Evolutionary conservation across 1,140 invertebrate genomes (phyloP).

Genomic region (Pararge aegeria): DNA sequence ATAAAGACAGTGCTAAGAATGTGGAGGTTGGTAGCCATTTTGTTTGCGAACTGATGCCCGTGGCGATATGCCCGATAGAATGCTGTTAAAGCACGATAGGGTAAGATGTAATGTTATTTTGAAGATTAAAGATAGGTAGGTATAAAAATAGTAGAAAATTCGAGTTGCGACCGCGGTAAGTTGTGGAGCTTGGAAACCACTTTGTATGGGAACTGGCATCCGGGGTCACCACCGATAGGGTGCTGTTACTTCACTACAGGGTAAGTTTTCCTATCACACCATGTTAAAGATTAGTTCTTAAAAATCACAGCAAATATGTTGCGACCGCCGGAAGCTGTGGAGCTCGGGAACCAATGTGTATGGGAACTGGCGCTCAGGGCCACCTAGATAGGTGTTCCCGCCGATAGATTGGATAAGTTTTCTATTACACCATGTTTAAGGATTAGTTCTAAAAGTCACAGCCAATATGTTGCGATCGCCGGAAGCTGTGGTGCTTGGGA

Average conservation of each 20-base stretch:
- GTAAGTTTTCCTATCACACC: constrained; percentile 42
- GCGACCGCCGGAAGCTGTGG: too few relatives aligned
- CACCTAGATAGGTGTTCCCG: not conserved
- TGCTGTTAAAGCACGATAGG: too few relatives aligned
- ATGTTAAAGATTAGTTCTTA: not conserved
- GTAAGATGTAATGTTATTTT: too few relatives aligned
- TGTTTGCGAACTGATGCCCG: too few relatives aligned
- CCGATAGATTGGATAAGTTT: not conserved
- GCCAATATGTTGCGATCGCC: constrained; percentile 94
- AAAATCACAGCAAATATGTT: not conserved
- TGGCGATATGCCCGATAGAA: too few relatives aligned
- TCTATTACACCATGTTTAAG: not conserved
- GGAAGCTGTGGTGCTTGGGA: constrained; percentile 92
- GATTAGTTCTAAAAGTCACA: constrained; percentile 85
- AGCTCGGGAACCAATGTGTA: too few relatives aligned
- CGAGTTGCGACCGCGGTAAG: constrained; percentile 89
- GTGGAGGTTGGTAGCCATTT: too few relatives aligned
- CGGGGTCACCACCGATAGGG: constrained; percentile 72
- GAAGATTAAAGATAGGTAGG: too few relatives aligned
- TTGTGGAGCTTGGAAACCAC: constrained; percentile 95
- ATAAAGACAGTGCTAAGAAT: too few relatives aligned
- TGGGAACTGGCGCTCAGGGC: too few relatives aligned
- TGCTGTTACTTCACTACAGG: constrained; percentile 87
- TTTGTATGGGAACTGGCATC: constrained; percentile 85
- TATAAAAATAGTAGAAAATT: constrained; percentile 96